Evolutionary conservation across 2,113 vertebrate species (phyloP), one percentile per base, ranked within the genome.

Genomic region (Phaetusa simplex): DNA sequence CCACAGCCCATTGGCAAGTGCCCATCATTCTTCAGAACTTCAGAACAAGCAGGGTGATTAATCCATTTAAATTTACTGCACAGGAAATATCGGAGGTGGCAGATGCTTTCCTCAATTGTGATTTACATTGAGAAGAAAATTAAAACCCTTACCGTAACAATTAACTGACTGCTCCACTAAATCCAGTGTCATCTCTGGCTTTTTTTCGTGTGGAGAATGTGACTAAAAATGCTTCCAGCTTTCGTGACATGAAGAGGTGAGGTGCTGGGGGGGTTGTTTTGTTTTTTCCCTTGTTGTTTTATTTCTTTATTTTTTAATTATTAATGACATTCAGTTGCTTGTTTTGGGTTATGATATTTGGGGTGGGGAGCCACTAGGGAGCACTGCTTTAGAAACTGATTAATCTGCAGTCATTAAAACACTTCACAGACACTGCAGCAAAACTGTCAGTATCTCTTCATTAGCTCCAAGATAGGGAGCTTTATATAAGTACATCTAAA

Each of bases 331-430:
- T 90, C 32, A 29, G 42, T 97, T 97, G 70, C 65, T 81, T 95
- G 38, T 55, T 94, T 66, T 79, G 74, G 70, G 61, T 85, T 73
- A 86, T 67, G 27, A 61, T 95, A 97, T 98, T 95, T 80, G 85
- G 87, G 97, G 94, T 95, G 97, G 90, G 91, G 97, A 98, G 95
- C 97, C 98, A 94, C 95, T 86, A 93, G 96, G 98, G 97, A 97
- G 89, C 95, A 81, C 92, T 97, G 91, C 93, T 97, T 98, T 97
- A 95, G 97, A 97, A 97, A 98, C 86, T 96, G 94, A 98, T 98
- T 98, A 98, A 98, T 98, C 98, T 98, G 95, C 96, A 95, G 91
- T 97, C 97, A 97, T 98, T 98, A 98, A 94, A 96, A 47, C 82
- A 98, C 96, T 97, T 98, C 96, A 98, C 96, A 98, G 98, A 97